phyloP scores from a whole-genome alignment of 2,113 vertebrate genomes.

The Pungitius pungitius region DNA sequence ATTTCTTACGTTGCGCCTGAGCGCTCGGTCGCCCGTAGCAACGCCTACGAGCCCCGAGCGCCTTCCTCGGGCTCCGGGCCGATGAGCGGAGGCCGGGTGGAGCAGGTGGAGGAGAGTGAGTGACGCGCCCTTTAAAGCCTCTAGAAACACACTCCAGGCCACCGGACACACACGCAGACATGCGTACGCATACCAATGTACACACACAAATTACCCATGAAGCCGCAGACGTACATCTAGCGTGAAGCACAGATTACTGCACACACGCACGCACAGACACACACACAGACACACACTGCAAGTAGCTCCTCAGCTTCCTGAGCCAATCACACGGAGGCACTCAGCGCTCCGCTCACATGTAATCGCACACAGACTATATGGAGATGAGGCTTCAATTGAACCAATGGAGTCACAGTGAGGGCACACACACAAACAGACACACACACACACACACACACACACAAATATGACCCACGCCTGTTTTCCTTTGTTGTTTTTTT shows the following conservation, averaged over 20 bases:
- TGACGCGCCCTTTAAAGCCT: slow-evolving; percentile 64
- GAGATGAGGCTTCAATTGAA: slow-evolving; percentile 76
- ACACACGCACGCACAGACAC: slow-evolving; percentile 18
- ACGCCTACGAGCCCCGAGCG: too few relatives aligned
- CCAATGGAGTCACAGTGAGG: slow-evolving; percentile 62
- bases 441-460: slow-evolving; percentile 48
- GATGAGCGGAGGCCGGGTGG: too few relatives aligned
- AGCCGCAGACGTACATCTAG: slow-evolving; percentile 21
- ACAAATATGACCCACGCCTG: slow-evolving; percentile 50
- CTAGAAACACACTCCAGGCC: slow-evolving; percentile 65
- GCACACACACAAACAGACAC: slow-evolving; percentile 43
- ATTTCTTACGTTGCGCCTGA: too few relatives aligned
- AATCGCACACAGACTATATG: slow-evolving; percentile 78
- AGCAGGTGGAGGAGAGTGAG: slow-evolving; percentile 37
- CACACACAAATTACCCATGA: slow-evolving; percentile 44
- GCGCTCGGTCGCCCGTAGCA: too few relatives aligned
- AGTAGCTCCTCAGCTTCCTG: slow-evolving; percentile 42
- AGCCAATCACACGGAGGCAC: slow-evolving; percentile 70
- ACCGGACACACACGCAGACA: too few relatives aligned
- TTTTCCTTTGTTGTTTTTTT: slow-evolving; percentile 21
- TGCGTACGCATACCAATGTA: slow-evolving; percentile 32
- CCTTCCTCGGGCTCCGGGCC: too few relatives aligned
- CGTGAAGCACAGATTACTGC: slow-evolving; percentile 45
- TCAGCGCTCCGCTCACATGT: slow-evolving; percentile 65
- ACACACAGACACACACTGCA: slow-evolving; percentile 18